Base-by-base conservation (phyloP, 2,113 vertebrate genomes). In the Stercorarius parasiticus region DNA sequence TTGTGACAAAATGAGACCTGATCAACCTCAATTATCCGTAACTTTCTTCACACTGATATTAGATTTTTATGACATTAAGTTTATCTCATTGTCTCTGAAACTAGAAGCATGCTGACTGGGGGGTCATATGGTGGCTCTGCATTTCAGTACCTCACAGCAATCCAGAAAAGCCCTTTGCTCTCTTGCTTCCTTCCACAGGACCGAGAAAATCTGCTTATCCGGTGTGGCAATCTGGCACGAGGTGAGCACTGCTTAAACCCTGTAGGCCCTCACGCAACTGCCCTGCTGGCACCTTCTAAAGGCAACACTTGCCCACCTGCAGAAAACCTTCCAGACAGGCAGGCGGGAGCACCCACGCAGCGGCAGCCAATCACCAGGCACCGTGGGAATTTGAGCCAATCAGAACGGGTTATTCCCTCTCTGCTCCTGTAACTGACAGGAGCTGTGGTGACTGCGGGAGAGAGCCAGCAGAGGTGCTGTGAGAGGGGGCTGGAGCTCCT, bases 191-290 rank as follows among this genome's bases (percentile, higher is more conserved):
- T 52, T 70, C 20, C 11, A 20, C 26, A 38, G 9, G 7, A 45
- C 15, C 1, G 5, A 67, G 18, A 36, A 73, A 22, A 30, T 4
- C 1, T 7, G 8, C 6, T 53, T 25, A 10, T 17, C 8, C 25
- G 18, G 2, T 5, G 10, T 6, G 2, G 13, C 16, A 32, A 32
- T 15, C 61, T 20, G 4, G 3, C 32, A 38, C 13, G 13, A 3
- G 4, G 1, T 0, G 1, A n/a, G 1, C 32, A 7, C n/a, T 11
- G 0, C 14, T 11, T 4, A 40, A 9, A 1, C 10, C 11, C 5
- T 0, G 2, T 20, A 2, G 1, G 3, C 18, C 8, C 2, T 15
- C 19, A 3, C 1, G 3, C 2, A 0, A 10, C 25, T 3, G 2
- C 12, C 47, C 21, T 45, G 18, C 45, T 10, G 18, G 18, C 9